These are phyloP conservation scores for Rhodinocichla rosea DNA, from an alignment of 2,113 vertebrate species.

Conservation along the genomic window DNA sequence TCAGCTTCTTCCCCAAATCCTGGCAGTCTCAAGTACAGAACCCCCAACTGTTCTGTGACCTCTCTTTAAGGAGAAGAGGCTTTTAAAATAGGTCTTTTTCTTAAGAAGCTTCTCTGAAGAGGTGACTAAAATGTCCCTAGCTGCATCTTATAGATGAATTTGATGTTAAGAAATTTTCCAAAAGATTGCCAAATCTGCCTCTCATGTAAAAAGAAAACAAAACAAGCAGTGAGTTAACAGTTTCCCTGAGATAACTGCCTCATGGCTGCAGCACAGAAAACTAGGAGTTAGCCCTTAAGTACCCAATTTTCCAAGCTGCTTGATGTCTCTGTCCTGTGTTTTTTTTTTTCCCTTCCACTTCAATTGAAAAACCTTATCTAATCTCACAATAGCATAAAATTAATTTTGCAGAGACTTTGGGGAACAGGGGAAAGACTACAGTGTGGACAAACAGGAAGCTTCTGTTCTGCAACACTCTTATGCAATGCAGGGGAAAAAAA, in stretches of 20 bases:
- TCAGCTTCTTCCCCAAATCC: not conserved
- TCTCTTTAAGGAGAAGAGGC: not conserved
- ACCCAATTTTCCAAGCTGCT: not conserved
- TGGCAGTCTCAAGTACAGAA: not conserved
- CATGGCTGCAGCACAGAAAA: not conserved
- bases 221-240: not conserved
- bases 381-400: not conserved
- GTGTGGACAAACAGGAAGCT: not conserved
- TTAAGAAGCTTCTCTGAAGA: not conserved
- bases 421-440: not conserved
- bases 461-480: not conserved
- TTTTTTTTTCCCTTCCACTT: not conserved
- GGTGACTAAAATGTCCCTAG: not conserved
- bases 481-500: not conserved
- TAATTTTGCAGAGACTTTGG: not conserved
- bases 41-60: not conserved
- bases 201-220: not conserved
- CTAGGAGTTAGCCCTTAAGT: not conserved
- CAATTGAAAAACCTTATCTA: not conserved
- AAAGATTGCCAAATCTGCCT: not conserved
- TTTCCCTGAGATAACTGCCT: not conserved
- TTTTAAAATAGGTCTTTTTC: not conserved
- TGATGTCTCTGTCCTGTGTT: not conserved
- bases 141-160: not conserved
- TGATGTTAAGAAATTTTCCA: not conserved